Base-by-base conservation (phyloP, 2,888 invertebrate genomes). In the Toxonevra muliebris region DNA sequence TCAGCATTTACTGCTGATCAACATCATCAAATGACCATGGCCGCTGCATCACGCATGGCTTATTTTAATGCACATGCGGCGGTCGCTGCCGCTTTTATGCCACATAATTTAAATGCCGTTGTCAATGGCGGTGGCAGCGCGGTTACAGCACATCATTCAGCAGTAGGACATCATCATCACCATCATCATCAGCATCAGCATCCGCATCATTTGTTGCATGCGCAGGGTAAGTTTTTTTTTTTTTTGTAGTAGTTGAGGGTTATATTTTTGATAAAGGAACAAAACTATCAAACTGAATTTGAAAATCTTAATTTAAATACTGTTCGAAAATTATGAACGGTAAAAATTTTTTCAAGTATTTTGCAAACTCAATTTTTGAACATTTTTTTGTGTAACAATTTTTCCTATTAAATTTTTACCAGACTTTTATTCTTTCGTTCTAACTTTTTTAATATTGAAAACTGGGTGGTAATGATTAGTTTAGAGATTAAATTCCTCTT, bases 1-100 rank as follows among this genome's bases (percentile, higher is more conserved):
- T 63, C 60, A 11, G 64, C 64, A 11, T 45, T 66, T 19, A 66
- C 52, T 61, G 61, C 58, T 43, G 69, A 69, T 66, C 82, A 82
- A 42, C 84, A 84, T 71, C 83, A 84, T 72, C 84, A 84, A 74
- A 77, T 85, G 79, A 84, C 85, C 69, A 85, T 85, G 84, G 85
- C 84, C 61, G 86, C 85, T 50, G 91, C 91, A 64, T 92, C 92
- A 78, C 87, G 95, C 53, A 94, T 95, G 90, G 94, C 94, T 68
- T 95, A 95, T 85, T 93, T 95, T 85, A 95, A 95, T 86, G 94
- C 94, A 61, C 94, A 95, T 83, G 94, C 95, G 53, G 94, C 95
- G n/a, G 94, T 94, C 58, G 94, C 94, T 10, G 94, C 94, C 15
- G 94, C 94, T 58, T 94, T 94, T 86, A 86, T 94, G 77, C 94